Base-by-base conservation (phyloP, 2,113 vertebrate genomes). In the Dermatemys mawii region DNA sequence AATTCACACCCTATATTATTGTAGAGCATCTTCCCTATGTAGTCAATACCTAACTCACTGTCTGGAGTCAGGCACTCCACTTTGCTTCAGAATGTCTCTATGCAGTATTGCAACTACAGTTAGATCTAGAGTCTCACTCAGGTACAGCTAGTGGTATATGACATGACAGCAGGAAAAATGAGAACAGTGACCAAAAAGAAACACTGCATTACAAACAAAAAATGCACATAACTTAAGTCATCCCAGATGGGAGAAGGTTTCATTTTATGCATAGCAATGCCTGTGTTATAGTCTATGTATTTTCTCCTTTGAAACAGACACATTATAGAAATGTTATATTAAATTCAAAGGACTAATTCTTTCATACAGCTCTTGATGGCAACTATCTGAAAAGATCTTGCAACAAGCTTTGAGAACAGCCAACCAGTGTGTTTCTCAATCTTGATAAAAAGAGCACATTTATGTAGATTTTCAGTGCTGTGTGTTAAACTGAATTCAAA, bases 91-190 rank as follows among this genome's bases (percentile, higher is more conserved):
- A 91, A 85, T 79, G 60, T 89, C 84, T 83, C 84, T 85, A 87
- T 12, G 78, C 32, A 84, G 80, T 70, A 91, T 44, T 91, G 84
- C 87, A 84, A 88, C 38, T 92, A 55, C 48, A 87, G 90, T 90
- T 92, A 44, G 8, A 95, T 49, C 76, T 94, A 76, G 49, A 94
- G 90, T 76, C 90, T 54, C 32, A 29, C 29, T 83, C 51, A n/a
- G 73, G 87, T 63, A 88, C 88, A 83, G 29, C 57, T 38, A 93
- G 70, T 38, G 54, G 44, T 70, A 76, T 19, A 4, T n/a, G 32
- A 35, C 13, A 63, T 35, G 12, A 78, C 86, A 93, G 84, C 11
- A 63, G 60, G 84, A 93, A 88, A 88, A 97, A 94, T 6, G 83
- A n/a, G 35, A 46, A 49, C 81, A 81, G 2, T 53, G 50, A 75